phyloP scores from a whole-genome alignment of 2,797 vertebrate species.

The Artibeus jamaicensis region DNA sequence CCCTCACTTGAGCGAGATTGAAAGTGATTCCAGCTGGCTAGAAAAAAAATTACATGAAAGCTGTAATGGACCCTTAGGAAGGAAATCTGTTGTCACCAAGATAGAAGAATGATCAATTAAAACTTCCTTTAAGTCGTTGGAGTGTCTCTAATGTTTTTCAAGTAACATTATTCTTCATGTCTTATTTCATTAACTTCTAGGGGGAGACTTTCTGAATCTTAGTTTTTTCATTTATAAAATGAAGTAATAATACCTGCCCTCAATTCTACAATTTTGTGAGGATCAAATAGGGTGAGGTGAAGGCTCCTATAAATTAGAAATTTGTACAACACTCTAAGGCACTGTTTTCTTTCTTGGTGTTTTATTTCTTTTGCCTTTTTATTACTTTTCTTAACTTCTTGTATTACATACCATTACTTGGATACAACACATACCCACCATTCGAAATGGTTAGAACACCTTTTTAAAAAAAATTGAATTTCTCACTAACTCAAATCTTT shows the following conservation, averaged over 20 bases:
- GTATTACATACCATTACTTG: background rate
- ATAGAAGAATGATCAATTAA: background rate
- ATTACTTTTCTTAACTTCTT: conserved; percentile 19
- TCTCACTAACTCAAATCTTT: background rate
- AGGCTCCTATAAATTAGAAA: background rate
- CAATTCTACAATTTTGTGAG: background rate
- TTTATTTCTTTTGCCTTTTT: background rate
- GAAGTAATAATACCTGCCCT: background rate
- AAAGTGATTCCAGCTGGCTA: conserved; percentile 6
- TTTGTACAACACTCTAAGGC: background rate
- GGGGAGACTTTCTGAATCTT: background rate
- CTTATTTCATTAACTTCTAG: background rate
- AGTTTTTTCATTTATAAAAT: conserved; percentile 6
- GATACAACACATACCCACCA: background rate
- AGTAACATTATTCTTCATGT: background rate
- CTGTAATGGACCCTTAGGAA: conserved; percentile 10
- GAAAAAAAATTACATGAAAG: background rate
- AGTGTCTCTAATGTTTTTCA: background rate
- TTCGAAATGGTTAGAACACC: background rate
- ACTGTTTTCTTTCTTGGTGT: background rate
- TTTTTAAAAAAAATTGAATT: background rate
- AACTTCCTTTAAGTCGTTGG: background rate
- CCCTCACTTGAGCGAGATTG: background rate
- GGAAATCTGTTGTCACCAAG: background rate
- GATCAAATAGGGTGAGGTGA: background rate